Conservation (phyloP, 1,140 invertebrate genomes). For the Proctacanthus coquilletti region DNA sequence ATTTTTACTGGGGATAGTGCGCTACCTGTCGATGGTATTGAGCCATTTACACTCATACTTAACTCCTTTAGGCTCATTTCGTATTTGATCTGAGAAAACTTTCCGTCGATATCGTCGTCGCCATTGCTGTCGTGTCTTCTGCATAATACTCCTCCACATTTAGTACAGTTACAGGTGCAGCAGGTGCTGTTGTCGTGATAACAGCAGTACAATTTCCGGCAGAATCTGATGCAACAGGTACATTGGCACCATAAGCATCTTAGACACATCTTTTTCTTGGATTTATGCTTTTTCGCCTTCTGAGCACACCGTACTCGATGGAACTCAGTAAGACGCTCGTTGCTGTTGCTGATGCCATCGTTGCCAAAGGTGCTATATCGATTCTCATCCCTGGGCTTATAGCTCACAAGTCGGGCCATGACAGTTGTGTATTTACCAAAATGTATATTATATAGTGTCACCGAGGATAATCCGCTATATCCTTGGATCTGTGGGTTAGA, state of each 20-base stretch:
- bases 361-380: slow-evolving; percentile 6
- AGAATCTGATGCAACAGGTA: slow-evolving; percentile 2
- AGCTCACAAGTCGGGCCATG: slow-evolving; percentile 19
- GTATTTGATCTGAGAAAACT: slow-evolving; percentile 28
- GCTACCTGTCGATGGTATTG: not conserved
- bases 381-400: slow-evolving; percentile 14
- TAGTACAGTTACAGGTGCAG: slow-evolving; percentile 12
- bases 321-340: not conserved
- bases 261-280: not conserved
- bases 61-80: slow-evolving; percentile 24
- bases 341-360: not conserved
- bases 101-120: slow-evolving; percentile 31
- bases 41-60: no score
- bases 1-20: slow-evolving; percentile 6
- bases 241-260: not conserved
- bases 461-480: no score
- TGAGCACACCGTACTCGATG: not conserved
- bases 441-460: no score
- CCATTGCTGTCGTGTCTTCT: slow-evolving; percentile 17
- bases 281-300: not conserved
- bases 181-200: slow-evolving; percentile 7
- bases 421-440: no score
- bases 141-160: no score
- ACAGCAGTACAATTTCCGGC: slow-evolving; percentile 2
- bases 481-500: no score